Percentiles rank a stretch among this genome's conserved stretches.
phyloP scores from a whole-genome alignment of 2,113 vertebrate species.

The Tichodroma muraria region DNA sequence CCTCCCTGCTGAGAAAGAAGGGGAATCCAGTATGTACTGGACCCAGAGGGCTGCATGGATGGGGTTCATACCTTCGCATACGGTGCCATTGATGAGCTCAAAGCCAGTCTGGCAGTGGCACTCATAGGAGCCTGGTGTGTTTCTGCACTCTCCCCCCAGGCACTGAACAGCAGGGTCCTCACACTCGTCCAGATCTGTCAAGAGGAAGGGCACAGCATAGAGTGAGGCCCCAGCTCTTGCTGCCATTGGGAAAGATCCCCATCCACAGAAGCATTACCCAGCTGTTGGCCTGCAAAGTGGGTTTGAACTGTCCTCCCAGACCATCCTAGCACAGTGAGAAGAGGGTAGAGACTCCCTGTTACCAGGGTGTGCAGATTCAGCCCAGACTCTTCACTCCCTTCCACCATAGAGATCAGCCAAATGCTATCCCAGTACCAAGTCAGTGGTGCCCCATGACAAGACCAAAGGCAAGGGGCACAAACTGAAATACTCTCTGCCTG shows the following conservation, averaged over 20 bases:
- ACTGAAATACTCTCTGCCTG: not conserved
- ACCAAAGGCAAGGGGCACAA: not conserved
- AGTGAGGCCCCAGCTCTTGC: not conserved
- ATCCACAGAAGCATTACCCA: not conserved
- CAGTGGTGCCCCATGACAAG: not conserved
- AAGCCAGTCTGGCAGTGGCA: conserved; percentile 77
- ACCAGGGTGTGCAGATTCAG: not conserved
- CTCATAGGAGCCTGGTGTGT: conserved; percentile 74
- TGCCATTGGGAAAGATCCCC: not conserved
- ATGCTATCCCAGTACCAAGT: not conserved
- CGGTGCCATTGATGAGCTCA: conserved; percentile 53
- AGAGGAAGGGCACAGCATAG: conserved; percentile 5
- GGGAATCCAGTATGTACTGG: not conserved
- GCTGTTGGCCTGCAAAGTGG: not conserved
- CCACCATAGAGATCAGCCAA: not conserved
- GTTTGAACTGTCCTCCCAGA: not conserved
- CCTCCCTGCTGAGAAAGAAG: not conserved
- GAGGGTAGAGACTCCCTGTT: not conserved
- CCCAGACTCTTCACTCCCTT: not conserved
- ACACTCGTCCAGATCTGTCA: conserved; percentile 77
- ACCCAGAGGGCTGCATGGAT: not conserved
- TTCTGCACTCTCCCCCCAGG: conserved; percentile 71
- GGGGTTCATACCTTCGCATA: conserved; percentile 59
- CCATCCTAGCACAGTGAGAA: not conserved
- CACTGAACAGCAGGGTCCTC: conserved; percentile 61